A percentile compares a stretch with the other conserved stretches of the same genome.
Evolutionary conservation across 2,113 vertebrate species (phyloP).

Genomic region (Oreotrochilus melanogaster): DNA sequence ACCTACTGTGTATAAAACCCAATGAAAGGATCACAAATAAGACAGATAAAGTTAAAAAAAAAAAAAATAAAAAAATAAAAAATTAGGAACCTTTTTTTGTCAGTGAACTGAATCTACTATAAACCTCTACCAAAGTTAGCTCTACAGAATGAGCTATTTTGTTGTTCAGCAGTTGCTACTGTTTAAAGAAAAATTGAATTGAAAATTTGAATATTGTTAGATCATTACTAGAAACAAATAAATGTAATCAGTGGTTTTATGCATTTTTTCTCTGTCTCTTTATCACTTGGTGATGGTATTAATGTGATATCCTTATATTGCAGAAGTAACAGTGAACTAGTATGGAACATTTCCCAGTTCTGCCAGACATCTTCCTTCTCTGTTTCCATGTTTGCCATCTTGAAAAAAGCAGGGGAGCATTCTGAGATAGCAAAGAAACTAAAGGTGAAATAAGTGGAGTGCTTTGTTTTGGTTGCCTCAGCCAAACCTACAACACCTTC

Average conservation of each 20-base stretch:
- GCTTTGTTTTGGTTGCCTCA: not conserved
- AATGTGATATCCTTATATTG: not conserved
- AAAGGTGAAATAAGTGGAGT: not conserved
- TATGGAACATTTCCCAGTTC: accelerated
- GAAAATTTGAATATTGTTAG: not conserved
- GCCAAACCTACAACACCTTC: not conserved
- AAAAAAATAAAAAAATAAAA: too few relatives aligned
- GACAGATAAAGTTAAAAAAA: not conserved
- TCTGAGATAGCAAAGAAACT: not conserved
- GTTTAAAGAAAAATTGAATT: not conserved
- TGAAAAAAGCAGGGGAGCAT: not conserved
- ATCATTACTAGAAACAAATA: not conserved
- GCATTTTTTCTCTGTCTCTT: not conserved
- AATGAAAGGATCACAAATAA: not conserved
- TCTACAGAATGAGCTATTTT: not conserved
- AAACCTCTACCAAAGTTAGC: not conserved
- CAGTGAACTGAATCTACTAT: not conserved
- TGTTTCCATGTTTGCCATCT: not conserved
- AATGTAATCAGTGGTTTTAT: not conserved
- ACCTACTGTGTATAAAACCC: not conserved
- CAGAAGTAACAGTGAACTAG: not conserved
- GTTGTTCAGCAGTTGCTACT: not conserved
- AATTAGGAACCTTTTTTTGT: not conserved
- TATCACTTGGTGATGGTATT: not conserved
- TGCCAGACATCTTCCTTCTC: not conserved